Conservation (phyloP, 2,797 vertebrate species). For the Sitta carolinensis region DNA sequence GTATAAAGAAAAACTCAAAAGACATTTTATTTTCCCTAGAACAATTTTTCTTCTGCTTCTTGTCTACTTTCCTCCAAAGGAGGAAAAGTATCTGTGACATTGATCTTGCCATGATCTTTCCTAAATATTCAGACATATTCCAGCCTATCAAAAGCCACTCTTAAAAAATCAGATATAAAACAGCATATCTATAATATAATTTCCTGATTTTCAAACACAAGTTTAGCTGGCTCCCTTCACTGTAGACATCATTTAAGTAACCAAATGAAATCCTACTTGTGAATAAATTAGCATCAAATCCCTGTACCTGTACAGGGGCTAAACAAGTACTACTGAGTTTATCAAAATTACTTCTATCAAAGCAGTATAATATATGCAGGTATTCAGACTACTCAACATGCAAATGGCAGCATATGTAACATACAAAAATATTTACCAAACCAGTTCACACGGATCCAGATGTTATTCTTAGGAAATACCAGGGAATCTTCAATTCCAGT, state of each 20-base stretch:
- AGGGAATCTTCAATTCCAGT: conserved; percentile 13
- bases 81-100: neutral
- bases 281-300: neutral
- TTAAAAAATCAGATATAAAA: neutral
- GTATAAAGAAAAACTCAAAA: neutral
- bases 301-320: neutral
- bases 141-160: neutral
- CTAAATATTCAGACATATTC: neutral
- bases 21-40: neutral
- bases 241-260: neutral
- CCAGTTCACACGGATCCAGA: conserved; percentile 3
- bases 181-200: neutral
- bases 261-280: neutral
- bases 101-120: neutral
- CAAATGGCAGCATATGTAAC: neutral
- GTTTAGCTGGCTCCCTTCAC: neutral
- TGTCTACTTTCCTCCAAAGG: neutral
- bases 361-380: conserved; percentile 11
- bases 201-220: neutral
- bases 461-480: conserved; percentile 34
- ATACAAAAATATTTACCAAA: conserved; percentile 42
- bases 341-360: neutral
- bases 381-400: neutral
- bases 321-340: neutral
- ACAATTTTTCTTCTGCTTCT: neutral